These are phyloP conservation scores for Clarias laeviceps DNA, from an alignment of 2,797 vertebrate species.

Conservation along the genomic window DNA sequence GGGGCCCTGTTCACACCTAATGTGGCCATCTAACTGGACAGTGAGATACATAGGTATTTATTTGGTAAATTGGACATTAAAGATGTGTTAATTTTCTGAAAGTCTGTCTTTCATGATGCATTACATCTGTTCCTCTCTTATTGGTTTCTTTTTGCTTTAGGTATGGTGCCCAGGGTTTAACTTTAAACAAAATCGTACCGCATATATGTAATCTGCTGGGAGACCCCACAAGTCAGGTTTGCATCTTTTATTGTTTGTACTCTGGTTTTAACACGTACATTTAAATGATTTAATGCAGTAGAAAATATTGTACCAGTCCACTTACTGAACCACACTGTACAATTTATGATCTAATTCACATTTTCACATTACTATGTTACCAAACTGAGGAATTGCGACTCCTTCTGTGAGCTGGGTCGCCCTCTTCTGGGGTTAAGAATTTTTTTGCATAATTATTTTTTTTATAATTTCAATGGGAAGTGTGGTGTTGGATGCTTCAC, in stretches of 20 bases:
- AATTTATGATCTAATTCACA: neutral
- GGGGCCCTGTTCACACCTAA: neutral
- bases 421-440: slow-evolving; percentile 41
- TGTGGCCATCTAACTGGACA: neutral
- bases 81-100: neutral
- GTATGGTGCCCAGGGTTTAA: slow-evolving; percentile 94
- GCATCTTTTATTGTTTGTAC: slow-evolving; percentile 4
- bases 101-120: neutral
- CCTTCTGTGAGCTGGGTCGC: slow-evolving; percentile 6
- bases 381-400: neutral
- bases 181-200: slow-evolving; percentile 97
- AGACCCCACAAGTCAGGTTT: slow-evolving; percentile 96
- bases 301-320: neutral
- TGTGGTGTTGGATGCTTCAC: neutral
- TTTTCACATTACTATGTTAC: neutral
- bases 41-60: neutral
- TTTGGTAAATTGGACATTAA: neutral
- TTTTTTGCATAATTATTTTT: too few relatives aligned
- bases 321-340: neutral
- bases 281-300: neutral
- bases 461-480: neutral
- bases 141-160: slow-evolving; percentile 66
- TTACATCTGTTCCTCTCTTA: neutral
- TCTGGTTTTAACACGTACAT: neutral
- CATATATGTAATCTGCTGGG: slow-evolving; percentile 98